Base-by-base conservation (phyloP, 1,140 invertebrate species). In the Mamestra configurata region DNA sequence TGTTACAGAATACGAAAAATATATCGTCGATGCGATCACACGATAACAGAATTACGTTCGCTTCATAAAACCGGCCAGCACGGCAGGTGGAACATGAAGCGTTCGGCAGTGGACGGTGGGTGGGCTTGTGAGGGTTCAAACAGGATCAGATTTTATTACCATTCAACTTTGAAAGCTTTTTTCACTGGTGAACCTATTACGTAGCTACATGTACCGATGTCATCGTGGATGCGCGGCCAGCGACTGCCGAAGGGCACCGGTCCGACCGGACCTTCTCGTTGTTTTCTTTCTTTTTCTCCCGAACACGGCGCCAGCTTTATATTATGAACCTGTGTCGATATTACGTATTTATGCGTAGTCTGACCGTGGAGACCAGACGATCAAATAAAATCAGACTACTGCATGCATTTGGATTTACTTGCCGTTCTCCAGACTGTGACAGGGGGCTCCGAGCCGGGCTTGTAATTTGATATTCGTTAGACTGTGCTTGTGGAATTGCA, bases 1-100 rank as follows among this genome's bases (percentile, higher is more conserved):
- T 70, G 40, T 70, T 70, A 70, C 66, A 70, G 37, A 70, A 46
- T 46, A 31, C 40, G 22, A 70, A 70, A 70, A 70, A 43, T 49
- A 64, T 64, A 43, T 40, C 61, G 55, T 40, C 10, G 35, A 43
- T 40, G 35, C n/a, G 35, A 66, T 70, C 40, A 49, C 43, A 70
- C 66, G 20, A 70, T 70, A 70, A 46, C 40, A 27, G 8, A 46
- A 68, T 46, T 46, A 46, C 40, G 8, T 66, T 66, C 22, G 22
- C 18, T 68, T 8, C 4, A 20, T 20, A 20, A 20, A 37, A 22
- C 18, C 18, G 31, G 18, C 6, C 18, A 66, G 35, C 40, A 40
- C 3, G 3, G 18, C 10, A 57, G 53, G 53, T 13, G 10, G 20
- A 4, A 22, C 22, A 3, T 64, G 18, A 20, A 22, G 10, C 35